phyloP scores from a whole-genome alignment of 2,113 vertebrate genomes.

The Aegithalos caudatus region DNA sequence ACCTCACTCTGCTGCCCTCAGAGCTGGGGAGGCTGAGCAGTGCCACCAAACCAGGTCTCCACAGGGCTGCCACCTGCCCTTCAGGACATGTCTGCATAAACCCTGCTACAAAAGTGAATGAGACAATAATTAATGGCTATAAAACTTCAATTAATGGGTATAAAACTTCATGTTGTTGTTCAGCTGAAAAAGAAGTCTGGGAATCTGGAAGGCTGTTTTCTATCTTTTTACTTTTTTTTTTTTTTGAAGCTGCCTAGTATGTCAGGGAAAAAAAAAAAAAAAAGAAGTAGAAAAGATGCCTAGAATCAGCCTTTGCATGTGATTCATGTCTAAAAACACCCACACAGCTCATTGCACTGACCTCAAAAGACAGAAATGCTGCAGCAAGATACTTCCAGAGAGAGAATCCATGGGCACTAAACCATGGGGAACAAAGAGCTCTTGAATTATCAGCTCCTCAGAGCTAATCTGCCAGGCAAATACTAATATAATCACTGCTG shows the following conservation, averaged over 20 bases:
- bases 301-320: slow-evolving; percentile 42
- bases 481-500: slow-evolving; percentile 1
- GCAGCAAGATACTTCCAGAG: slow-evolving; percentile 27
- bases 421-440: neutral
- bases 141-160: neutral
- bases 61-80: neutral
- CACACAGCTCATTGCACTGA: slow-evolving; percentile 32
- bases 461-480: neutral
- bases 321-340: slow-evolving; percentile 56
- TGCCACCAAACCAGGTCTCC: neutral
- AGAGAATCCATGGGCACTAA: slow-evolving; percentile 1
- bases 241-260: neutral
- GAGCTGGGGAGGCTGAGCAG: neutral
- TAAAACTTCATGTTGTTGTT: neutral
- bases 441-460: neutral
- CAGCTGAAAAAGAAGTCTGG: neutral
- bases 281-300: too few species aligned
- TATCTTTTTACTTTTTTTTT: neutral
- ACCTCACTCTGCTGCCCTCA: neutral
- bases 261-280: neutral
- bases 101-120: too few species aligned
- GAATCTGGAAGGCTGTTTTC: neutral
- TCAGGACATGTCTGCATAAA: neutral
- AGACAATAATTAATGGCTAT: neutral
- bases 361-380: slow-evolving; percentile 50